Base-by-base conservation (phyloP, 1,140 invertebrate genomes). In the Micrasema minimum region DNA sequence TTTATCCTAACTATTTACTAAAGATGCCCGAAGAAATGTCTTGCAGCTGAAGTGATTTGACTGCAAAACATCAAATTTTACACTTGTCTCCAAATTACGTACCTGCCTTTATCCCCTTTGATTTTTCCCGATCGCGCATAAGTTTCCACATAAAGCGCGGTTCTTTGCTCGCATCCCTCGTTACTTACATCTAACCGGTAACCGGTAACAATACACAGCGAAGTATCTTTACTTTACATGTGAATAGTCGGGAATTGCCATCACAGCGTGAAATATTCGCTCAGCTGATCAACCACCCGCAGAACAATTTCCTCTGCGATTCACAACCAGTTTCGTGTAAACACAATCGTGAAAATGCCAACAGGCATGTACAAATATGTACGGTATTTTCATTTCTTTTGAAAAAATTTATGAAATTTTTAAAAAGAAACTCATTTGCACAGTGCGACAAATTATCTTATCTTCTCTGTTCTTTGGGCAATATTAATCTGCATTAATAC, bases 141-240 rank as follows among this genome's bases (percentile, higher is more conserved):
- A 57, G n/a, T 57, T 57, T 57, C 26, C 53, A 57, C 37, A n/a
- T 37, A 31, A 57, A 57, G 26, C 26, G 12, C 26, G 20, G 7
- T 22, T 10, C 50, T 51, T 51, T 22, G 10, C 50, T 57, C 53
- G n/a, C 53, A 35, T 57, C 53, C 26, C 53, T 57, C 53, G 53
- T 57, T 57, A 57, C 26, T 18, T 14, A n/a, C 53, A 35, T 14
- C 14, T 16, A 45, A 16, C 43, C 1, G 0, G 43, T 14, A 14
- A n/a, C n/a, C 43, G n/a, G n/a, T 9, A 45, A n/a, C 43, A 45
- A n/a, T 16, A n/a, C 2, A 16, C 43, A 2, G n/a, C 43, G n/a
- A 16, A 14, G n/a, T 5, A 3, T 16, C 43, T 14, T 3, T 6
- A 43, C 41, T 57, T 57, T 57, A 57, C 53, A 57, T 57, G 16